Evolutionary conservation across 2,797 vertebrate species (phyloP), one percentile per base, ranked within the genome.

Genomic region (Lutjanus argentimaculatus): DNA sequence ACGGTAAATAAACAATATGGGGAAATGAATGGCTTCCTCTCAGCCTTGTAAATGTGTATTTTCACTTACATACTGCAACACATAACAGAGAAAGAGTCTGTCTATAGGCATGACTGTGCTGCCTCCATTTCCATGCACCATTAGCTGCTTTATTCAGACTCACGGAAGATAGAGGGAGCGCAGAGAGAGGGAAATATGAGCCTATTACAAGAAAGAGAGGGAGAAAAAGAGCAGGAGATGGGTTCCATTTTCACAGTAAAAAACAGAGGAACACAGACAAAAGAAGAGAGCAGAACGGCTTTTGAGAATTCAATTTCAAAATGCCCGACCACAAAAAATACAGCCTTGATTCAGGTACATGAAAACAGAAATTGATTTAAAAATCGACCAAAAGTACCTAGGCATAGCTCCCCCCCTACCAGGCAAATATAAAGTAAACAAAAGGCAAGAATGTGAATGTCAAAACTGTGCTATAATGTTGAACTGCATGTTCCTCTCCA

Each of bases 131-230:
- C 89, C 88, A 91, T 80, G 90, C 85, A 75, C 91, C 91, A 92
- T 93, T 94, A 92, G 85, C 89, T 82, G 84, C 90, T 93, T 92
- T 91, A 92, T 92, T 92, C 93, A 88, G 90, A 86, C 84, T 86
- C 88, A 74, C 61, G n/a, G 88, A 84, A 92, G 85, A 91, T 57
- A 80, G 85, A 75, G 80, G 55, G 82, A 87, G 80, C 43, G 68
- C 55, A 19, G 72, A 65, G 57, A 86, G 84, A 40, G 63, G 79
- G 65, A 80, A 67, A 88, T 86, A 87, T 90, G 87, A 93, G 91
- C 89, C 89, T 87, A 90, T 92, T 92, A 93, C 72, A 63, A 69
- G 72, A 72, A 55, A 78, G 71, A 82, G 61, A 77, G 19, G 43
- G 59, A 58, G 66, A 43, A 67, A 77, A 65, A 57, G 66, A 86